Conservation (phyloP, 2,888 invertebrate species). For the Globia sparganii region DNA sequence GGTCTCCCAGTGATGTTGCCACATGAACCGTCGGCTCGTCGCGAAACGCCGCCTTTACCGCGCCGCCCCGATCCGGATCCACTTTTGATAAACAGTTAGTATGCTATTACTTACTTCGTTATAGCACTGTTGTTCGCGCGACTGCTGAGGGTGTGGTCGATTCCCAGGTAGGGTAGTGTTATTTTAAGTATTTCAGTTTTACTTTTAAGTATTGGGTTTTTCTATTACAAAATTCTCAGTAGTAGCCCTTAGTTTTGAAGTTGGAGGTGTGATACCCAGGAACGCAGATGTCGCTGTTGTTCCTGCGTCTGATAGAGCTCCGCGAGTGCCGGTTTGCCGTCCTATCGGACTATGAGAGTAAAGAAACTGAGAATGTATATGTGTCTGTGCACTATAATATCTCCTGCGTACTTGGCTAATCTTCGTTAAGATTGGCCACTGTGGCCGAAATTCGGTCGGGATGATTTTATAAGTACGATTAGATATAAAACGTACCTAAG, state of each 20-base stretch:
- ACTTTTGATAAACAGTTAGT: constrained; percentile 90
- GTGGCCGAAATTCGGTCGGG: background rate
- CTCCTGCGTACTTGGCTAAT: background rate
- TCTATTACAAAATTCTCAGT: background rate
- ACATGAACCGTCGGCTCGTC: constrained; percentile 94
- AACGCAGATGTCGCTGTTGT: too few species aligned
- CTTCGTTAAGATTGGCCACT: background rate
- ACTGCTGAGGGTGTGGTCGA: background rate
- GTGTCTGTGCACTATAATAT: background rate
- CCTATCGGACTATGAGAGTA: background rate
- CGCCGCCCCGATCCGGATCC: constrained; percentile 94
- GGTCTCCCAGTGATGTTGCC: constrained; percentile 96
- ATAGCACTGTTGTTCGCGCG: background rate
- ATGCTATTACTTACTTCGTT: background rate
- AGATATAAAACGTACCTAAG: background rate
- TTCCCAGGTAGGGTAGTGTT: background rate
- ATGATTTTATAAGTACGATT: background rate
- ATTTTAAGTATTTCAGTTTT: too few species aligned
- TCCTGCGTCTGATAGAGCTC: background rate
- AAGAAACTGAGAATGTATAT: background rate
- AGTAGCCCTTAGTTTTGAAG: background rate
- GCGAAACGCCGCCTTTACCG: constrained; percentile 94
- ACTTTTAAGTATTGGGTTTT: background rate
- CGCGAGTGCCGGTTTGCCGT: background rate
- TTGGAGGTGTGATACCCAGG: background rate